Conservation (phyloP, 2,797 vertebrate genomes). For the Pteronotus mesoamericanus region DNA sequence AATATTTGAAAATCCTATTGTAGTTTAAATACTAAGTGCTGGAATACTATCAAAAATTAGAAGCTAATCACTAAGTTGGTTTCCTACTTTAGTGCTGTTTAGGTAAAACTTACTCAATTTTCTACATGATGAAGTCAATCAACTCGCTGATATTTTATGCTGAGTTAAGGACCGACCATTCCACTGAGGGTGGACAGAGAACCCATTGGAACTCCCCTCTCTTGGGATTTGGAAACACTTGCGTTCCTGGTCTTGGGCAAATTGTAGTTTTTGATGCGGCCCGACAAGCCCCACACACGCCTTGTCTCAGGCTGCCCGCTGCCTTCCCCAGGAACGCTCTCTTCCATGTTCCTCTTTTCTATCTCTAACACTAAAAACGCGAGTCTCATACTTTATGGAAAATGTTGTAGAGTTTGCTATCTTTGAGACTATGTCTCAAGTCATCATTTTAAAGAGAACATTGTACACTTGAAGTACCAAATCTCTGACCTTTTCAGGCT, state of each 20-base stretch:
- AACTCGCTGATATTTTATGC: background rate
- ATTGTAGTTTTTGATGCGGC: background rate
- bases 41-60: background rate
- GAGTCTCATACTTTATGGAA: background rate
- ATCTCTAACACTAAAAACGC: background rate
- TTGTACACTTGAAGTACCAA: background rate
- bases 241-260: background rate
- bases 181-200: background rate
- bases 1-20: background rate
- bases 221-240: background rate
- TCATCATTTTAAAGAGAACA: slow-evolving; percentile 14
- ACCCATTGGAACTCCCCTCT: background rate
- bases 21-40: background rate
- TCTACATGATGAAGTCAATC: background rate
- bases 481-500: slow-evolving; percentile 34
- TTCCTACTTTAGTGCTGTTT: background rate
- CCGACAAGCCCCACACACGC: background rate
- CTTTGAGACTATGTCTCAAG: background rate
- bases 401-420: background rate
- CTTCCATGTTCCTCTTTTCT: background rate
- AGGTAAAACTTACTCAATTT: background rate
- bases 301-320: too few species aligned
- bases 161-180: background rate
- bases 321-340: background rate
- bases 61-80: background rate